A percentile compares a stretch with the other conserved stretches of the same genome.
Conservation (phyloP, 2,888 invertebrate genomes). For the Mythimna lalbum region DNA sequence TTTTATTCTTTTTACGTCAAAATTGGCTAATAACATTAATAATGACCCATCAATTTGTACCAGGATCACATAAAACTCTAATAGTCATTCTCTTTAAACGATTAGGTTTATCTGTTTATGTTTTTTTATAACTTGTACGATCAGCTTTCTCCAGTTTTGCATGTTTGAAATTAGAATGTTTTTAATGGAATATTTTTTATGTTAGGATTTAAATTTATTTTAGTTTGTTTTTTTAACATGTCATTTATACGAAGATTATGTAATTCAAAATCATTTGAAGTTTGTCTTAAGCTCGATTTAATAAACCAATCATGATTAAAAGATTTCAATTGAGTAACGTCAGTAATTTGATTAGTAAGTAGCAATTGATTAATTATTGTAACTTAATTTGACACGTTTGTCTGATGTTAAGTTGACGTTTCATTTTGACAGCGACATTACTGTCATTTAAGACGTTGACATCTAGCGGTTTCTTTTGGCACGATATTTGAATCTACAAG, state of each 20-base stretch:
- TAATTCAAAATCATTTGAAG: not conserved
- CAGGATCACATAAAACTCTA: slow-evolving; percentile 28
- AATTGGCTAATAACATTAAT: not conserved
- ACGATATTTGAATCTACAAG: not conserved
- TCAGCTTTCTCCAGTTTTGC: slow-evolving; percentile 32
- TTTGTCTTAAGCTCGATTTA: not conserved
- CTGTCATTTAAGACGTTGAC: slow-evolving; percentile 3
- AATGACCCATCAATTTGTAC: slow-evolving; percentile 5
- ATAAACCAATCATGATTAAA: not conserved
- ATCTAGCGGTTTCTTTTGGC: not conserved
- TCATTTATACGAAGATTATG: slow-evolving; percentile 15
- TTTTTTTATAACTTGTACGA: slow-evolving; percentile 4
- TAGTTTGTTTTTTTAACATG: not conserved
- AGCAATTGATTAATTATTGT: not conserved
- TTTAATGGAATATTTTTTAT: slow-evolving; percentile 17
- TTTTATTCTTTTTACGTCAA: not conserved
- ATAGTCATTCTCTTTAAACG: not conserved
- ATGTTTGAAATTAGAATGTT: slow-evolving; percentile 4
- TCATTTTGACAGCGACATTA: slow-evolving; percentile 18
- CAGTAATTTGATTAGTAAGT: not conserved
- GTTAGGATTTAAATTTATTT: slow-evolving; percentile 5
- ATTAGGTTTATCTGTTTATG: not conserved
- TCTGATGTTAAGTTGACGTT: slow-evolving; percentile 3
- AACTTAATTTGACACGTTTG: not conserved
- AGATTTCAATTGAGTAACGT: not conserved